These are phyloP conservation scores for Silurus glanis DNA, from an alignment of 2,113 vertebrate species.

Conservation along the genomic window DNA sequence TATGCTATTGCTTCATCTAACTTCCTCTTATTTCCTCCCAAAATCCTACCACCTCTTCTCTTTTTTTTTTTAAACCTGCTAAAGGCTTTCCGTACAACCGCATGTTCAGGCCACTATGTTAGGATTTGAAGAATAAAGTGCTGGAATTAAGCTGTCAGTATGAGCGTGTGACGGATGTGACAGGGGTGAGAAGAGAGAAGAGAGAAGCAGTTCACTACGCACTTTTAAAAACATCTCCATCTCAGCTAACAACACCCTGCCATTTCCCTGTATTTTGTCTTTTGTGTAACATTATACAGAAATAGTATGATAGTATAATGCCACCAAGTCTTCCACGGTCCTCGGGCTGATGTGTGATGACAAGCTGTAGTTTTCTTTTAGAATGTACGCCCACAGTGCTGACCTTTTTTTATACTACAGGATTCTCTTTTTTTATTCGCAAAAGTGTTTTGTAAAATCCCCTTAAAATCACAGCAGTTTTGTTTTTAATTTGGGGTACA, in stretches of 20 bases:
- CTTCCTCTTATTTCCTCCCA: background rate
- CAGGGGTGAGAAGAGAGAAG: background rate
- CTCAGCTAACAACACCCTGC: background rate
- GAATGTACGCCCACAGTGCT: background rate
- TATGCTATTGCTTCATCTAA: background rate
- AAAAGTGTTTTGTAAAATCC: background rate
- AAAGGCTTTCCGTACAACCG: background rate
- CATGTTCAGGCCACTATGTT: background rate
- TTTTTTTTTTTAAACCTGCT: background rate
- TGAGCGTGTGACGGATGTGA: background rate
- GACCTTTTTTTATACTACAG: background rate
- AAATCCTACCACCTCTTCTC: background rate
- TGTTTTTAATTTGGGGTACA: background rate
- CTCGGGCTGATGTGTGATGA: background rate
- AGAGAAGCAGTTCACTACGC: background rate
- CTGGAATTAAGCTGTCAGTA: conserved; percentile 6
- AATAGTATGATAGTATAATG: conserved; percentile 6
- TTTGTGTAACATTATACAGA: background rate
- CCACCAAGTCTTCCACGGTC: background rate
- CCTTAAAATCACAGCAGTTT: background rate
- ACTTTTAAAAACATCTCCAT: background rate
- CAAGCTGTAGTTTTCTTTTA: conserved; percentile 7
- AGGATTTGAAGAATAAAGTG: conserved; percentile 6
- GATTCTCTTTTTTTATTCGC: background rate
- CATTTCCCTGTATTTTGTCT: background rate